A percentile compares a stretch with the other conserved stretches of the same genome.
phyloP scores from a whole-genome alignment of 30 jellyfish, hydroid and myxozoan genomes.

The Aurelia sp. region DNA sequence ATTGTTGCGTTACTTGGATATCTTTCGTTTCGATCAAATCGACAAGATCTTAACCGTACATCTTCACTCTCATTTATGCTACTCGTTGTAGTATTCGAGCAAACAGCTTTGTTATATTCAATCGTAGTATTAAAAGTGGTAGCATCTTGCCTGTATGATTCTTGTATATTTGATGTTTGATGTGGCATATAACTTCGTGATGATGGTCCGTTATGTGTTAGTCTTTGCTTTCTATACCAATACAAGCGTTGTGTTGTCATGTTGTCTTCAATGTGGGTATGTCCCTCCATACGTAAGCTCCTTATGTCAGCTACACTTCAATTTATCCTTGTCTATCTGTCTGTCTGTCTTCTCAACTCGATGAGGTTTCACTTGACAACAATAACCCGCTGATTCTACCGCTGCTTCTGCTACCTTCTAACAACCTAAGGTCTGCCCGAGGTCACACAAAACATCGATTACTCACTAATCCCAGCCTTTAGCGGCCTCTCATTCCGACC shows the following conservation, averaged over 20 bases:
- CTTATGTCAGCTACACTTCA: too few relatives aligned
- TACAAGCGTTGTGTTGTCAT: constrained; percentile 78
- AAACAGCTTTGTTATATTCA: constrained; percentile 15
- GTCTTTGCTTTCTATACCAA: constrained; percentile 84
- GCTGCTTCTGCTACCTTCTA: too few relatives aligned
- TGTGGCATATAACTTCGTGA: constrained; percentile 47
- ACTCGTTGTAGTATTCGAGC: background rate
- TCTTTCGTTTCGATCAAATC: constrained; percentile 43
- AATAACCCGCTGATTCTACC: too few relatives aligned
- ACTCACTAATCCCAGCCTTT: background rate
- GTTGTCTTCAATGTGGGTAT: constrained; percentile 62
- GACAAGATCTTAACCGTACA: constrained; percentile 69
- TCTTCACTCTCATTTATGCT: background rate
- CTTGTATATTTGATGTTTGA: constrained; percentile 29
- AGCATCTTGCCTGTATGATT: constrained; percentile 47
- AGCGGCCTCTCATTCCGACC: too few relatives aligned
- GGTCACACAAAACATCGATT: background rate
- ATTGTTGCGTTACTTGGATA: constrained; percentile 19
- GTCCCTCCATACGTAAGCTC: constrained; percentile 55
- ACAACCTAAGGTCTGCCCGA: too few relatives aligned
- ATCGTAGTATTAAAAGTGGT: background rate
- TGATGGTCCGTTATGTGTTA: constrained; percentile 66
- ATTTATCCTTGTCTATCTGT: too few relatives aligned
- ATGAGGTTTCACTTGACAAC: too few relatives aligned
- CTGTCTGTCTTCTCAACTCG: too few relatives aligned